Evolutionary conservation across 1,140 invertebrate genomes (phyloP).

Genomic region (Achroia grisella): DNA sequence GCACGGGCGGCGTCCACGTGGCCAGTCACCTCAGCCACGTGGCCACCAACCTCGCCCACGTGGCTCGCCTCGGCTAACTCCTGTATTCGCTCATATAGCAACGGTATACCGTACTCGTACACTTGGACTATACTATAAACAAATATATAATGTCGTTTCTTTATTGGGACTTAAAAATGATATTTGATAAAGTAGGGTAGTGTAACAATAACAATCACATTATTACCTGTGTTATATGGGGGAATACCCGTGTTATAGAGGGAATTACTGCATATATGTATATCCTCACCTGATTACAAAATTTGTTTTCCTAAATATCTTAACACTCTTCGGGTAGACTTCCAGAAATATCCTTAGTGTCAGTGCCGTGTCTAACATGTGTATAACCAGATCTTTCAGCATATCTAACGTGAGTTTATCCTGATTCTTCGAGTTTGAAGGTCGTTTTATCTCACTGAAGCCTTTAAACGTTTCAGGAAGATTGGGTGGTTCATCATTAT

Average conservation of each 20-base stretch:
- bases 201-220: too few species aligned
- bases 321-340: slow-evolving; percentile 74
- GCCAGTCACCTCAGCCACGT: slow-evolving; percentile 33
- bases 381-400: slow-evolving; percentile 81
- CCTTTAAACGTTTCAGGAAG: slow-evolving; percentile 69
- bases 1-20: slow-evolving; percentile 64
- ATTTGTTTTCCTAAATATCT: slow-evolving; percentile 70
- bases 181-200: too few species aligned
- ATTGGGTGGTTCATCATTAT: slow-evolving; percentile 63
- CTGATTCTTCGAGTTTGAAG: slow-evolving; percentile 29
- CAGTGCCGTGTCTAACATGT: slow-evolving; percentile 80
- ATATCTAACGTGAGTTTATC: slow-evolving; percentile 62
- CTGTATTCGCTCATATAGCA: slow-evolving; percentile 76
- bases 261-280: slow-evolving; percentile 5
- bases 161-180: too few species aligned
- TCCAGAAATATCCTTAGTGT: slow-evolving; percentile 80
- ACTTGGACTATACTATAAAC: slow-evolving; percentile 77
- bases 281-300: slow-evolving; percentile 74
- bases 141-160: too few species aligned
- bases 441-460: slow-evolving; percentile 52
- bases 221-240: too few species aligned
- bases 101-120: slow-evolving; percentile 78
- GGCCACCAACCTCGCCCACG: too few species aligned
- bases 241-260: too few species aligned
- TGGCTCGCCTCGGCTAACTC: slow-evolving; percentile 39